Percentiles rank a stretch among this genome's conserved stretches.
Conservation (phyloP, 2,797 vertebrate species). For the Peromyscus aztecus region DNA sequence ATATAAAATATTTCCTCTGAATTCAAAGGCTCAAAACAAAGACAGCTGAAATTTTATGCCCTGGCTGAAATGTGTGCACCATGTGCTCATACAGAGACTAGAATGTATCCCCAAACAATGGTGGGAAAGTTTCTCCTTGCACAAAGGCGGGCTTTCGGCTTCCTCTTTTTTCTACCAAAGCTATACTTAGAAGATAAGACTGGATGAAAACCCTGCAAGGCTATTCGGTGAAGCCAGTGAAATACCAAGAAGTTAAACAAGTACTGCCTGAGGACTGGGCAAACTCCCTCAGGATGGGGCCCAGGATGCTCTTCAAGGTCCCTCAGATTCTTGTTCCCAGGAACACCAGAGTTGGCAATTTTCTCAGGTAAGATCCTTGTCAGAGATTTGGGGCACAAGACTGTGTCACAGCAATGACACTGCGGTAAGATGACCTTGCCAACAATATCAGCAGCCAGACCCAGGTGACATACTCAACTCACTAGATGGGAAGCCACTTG, state of each 20-base stretch:
- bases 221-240: neutral
- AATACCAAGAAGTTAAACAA: too few species aligned
- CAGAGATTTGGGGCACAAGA: neutral
- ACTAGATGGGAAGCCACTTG: neutral
- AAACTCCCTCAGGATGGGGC: neutral
- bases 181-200: neutral
- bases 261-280: rapidly evolving
- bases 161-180: neutral
- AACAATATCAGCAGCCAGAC: neutral
- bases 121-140: conserved; percentile 13
- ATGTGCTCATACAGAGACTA: rapidly evolving
- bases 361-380: neutral
- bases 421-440: neutral
- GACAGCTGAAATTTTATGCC: neutral
- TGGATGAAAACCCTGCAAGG: neutral
- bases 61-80: neutral
- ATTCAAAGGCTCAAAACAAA: conserved; percentile 15
- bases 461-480: neutral
- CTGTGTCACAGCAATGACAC: neutral
- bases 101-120: neutral
- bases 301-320: neutral
- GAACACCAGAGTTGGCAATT: neutral
- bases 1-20: conserved; percentile 40
- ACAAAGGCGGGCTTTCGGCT: neutral
- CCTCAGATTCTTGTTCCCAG: neutral